Conservation (phyloP, 2,113 vertebrate genomes). For the Apodemus sylvaticus region DNA sequence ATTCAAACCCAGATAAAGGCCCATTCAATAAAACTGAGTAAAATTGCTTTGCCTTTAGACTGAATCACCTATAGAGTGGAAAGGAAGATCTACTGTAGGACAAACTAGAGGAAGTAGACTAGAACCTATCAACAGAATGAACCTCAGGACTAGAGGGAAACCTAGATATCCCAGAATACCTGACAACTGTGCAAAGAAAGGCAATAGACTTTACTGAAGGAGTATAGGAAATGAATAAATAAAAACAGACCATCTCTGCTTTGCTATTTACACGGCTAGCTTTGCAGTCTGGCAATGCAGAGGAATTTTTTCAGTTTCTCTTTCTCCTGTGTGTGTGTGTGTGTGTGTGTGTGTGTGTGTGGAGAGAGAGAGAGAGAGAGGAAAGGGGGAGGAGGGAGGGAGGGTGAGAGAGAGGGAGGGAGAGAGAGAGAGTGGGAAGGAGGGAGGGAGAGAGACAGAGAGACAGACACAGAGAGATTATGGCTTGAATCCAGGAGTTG, state of each 20-base stretch:
- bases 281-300: not conserved
- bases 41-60: not conserved
- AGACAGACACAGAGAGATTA: not conserved
- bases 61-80: not conserved
- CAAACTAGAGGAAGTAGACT: not conserved
- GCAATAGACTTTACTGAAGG: not conserved
- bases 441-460: no score
- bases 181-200: not conserved
- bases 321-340: no score
- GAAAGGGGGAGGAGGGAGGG: no score
- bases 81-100: not conserved
- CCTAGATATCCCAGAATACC: not conserved
- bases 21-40: not conserved
- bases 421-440: no score
- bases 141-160: not conserved
- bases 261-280: not conserved
- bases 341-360: not conserved
- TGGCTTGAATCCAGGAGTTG: not conserved
- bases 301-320: not conserved
- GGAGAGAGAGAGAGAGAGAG: no score
- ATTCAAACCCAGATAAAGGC: not conserved
- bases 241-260: not conserved
- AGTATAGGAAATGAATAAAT: not conserved
- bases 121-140: not conserved
- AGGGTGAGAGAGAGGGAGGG: no score